phyloP scores from a whole-genome alignment of 2,888 invertebrate genomes.

The Trichopria drosophilae region DNA sequence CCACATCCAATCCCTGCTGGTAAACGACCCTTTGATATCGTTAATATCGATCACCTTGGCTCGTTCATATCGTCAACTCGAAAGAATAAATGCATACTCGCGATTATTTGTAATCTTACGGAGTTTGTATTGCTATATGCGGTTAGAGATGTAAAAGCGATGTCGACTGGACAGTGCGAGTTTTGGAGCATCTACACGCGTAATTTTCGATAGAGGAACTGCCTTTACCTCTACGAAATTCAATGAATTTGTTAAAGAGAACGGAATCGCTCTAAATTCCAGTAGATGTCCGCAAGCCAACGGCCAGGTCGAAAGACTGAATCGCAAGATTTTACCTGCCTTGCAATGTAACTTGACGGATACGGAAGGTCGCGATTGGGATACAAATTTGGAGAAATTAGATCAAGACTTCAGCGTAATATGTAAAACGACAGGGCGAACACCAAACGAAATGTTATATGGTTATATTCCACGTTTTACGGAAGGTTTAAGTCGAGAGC shows the following conservation, averaged over 20 bases:
- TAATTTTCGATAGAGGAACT: slow-evolving; percentile 33
- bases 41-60: slow-evolving; percentile 35
- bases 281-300: slow-evolving; percentile 25
- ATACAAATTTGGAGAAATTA: neutral
- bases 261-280: slow-evolving; percentile 24
- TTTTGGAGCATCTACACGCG: too few species aligned
- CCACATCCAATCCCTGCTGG: slow-evolving; percentile 37
- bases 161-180: too few species aligned
- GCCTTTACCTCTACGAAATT: slow-evolving; percentile 29
- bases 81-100: slow-evolving; percentile 31
- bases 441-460: neutral
- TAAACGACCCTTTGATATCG: slow-evolving; percentile 30
- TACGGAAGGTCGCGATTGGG: neutral
- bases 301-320: slow-evolving; percentile 22
- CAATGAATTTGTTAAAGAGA: slow-evolving; percentile 20
- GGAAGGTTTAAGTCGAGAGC: neutral
- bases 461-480: neutral
- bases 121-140: slow-evolving; percentile 28
- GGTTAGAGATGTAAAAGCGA: slow-evolving; percentile 18
- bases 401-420: neutral
- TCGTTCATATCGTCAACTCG: slow-evolving; percentile 25
- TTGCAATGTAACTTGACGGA: neutral
- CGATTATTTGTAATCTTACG: slow-evolving; percentile 31
- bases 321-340: slow-evolving; percentile 11
- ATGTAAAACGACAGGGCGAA: neutral